These are phyloP conservation scores for Hydrocynus forskahlii DNA, from an alignment of 2,797 vertebrate species.

Conservation along the genomic window DNA sequence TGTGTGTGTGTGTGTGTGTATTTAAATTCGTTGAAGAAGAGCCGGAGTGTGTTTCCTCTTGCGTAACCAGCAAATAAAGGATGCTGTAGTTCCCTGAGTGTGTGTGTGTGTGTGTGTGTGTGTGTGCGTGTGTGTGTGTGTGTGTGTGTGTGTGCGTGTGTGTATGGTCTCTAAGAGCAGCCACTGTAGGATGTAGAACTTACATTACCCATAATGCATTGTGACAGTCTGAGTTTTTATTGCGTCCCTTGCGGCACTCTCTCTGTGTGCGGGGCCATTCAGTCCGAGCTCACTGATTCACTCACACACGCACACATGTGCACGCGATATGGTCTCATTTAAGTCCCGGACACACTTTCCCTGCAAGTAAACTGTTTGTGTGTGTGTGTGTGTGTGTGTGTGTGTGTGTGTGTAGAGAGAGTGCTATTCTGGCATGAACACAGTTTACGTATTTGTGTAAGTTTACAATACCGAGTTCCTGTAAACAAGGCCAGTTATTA, in stretches of 20 bases:
- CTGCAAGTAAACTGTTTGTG: too few species aligned
- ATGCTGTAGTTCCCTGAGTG: conserved; percentile 9
- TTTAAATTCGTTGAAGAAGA: neutral
- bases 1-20: neutral
- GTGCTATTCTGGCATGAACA: too few species aligned
- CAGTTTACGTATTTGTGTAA: too few species aligned
- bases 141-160: neutral
- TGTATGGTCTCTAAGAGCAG: conserved; percentile 34
- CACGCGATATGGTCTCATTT: too few species aligned
- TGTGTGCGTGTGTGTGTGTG: too few species aligned
- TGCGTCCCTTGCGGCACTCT: conserved; percentile 66
- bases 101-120: conserved; percentile 4
- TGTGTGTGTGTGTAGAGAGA: too few species aligned
- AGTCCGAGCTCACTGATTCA: conserved; percentile 66
- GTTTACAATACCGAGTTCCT: too few species aligned
- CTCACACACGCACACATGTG: neutral
- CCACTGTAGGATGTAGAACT: conserved; percentile 50
- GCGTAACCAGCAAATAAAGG: neutral
- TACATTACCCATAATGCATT: conserved; percentile 70
- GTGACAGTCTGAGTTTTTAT: conserved; percentile 73
- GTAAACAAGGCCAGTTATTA: too few species aligned
- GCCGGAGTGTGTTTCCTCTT: neutral
- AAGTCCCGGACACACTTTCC: too few species aligned
- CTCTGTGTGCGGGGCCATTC: conserved; percentile 30
- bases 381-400: too few species aligned